Evolutionary conservation across 2,113 vertebrate species (phyloP).

Genomic region (Hippocampus comes): DNA sequence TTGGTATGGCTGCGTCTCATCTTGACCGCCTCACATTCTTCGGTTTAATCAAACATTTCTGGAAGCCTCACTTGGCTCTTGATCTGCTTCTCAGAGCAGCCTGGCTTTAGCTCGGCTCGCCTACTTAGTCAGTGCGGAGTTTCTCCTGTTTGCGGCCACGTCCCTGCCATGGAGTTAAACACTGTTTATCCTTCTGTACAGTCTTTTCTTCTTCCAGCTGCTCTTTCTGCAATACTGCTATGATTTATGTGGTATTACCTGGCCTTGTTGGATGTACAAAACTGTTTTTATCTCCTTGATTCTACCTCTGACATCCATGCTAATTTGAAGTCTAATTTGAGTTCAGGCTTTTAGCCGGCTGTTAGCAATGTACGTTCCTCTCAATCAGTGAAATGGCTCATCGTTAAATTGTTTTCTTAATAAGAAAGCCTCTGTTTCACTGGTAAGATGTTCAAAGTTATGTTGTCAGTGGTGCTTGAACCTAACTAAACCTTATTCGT

Average conservation of each 20-base stretch:
- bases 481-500: not conserved
- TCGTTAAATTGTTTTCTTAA: not conserved
- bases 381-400: not conserved
- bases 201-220: not conserved
- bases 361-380: not conserved
- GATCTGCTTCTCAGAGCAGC: constrained; percentile 59
- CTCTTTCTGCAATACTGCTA: not conserved
- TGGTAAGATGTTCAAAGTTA: not conserved
- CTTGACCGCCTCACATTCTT: constrained; percentile 47
- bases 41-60: constrained; percentile 62
- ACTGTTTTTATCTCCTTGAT: not conserved
- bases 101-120: constrained; percentile 23
- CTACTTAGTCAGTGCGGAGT: constrained; percentile 27
- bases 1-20: constrained; percentile 43
- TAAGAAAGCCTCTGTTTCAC: not conserved
- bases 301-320: not conserved
- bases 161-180: constrained; percentile 7
- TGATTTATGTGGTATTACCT: not conserved
- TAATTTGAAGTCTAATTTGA: not conserved
- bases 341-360: not conserved
- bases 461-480: not conserved
- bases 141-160: constrained; percentile 11
- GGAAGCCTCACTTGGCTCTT: constrained; percentile 51
- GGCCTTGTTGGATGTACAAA: not conserved
- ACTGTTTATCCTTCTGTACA: constrained; percentile 9